Base-by-base conservation (phyloP, 2,888 invertebrate species). In the Sminthurinus aureus region DNA sequence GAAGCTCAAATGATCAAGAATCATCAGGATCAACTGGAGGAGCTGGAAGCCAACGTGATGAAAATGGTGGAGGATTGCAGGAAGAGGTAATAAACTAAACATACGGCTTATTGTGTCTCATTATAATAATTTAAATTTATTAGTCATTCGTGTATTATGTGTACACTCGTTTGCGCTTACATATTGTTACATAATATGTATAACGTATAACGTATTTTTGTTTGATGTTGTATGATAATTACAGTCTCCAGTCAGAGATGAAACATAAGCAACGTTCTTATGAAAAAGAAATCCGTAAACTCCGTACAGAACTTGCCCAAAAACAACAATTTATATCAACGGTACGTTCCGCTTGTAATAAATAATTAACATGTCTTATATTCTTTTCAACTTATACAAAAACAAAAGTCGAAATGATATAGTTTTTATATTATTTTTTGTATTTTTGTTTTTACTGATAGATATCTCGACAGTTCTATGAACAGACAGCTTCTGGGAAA, bases 391-490 rank as follows among this genome's bases (percentile, higher is more conserved):
- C 1, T 38, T 38, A 38, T 38, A 38, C 1, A 38, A 38, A 4
- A 38, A 1, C 38, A 38, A 6, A 38, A 38, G 38, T 38, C 38
- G 6, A 38, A 38, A 38, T n/a, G n/a, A n/a, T n/a, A 38, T 38
- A 38, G n/a, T 38, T 38, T 38, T 38, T 6, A 38, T 38, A 38
- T 38, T 38, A 4, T 38, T 38, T 38, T 18, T 64, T 64, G 2
- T 13, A 18, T 38, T 38, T 38, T 38, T 38, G 38, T 38, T 4
- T 38, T 38, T 38, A 38, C n/a, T 50, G 24, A 64, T 58, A 87
- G 86, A 86, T 86, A 6, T 86, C 86, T 3, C 85, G 85, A 66
- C 86, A 87, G 64, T 80, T 87, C 12, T 85, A 86, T 13, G 87
- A 85, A 24, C 66, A 64, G n/a, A 73, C 81, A 15, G 81, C 50